Conservation (phyloP, 2,113 vertebrate genomes). For the Gnathonemus echidnorhynchus region DNA sequence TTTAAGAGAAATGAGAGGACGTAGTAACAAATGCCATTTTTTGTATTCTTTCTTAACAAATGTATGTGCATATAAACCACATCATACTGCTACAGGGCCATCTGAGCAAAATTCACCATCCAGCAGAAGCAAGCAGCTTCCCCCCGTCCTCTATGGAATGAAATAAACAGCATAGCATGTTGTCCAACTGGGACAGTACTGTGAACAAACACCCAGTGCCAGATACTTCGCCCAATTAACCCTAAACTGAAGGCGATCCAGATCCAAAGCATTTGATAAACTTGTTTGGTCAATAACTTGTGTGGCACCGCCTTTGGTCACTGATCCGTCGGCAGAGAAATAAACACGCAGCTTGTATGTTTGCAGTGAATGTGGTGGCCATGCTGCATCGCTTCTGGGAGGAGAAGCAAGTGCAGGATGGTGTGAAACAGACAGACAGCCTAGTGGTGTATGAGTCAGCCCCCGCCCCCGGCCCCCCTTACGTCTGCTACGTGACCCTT, state of each 20-base stretch:
- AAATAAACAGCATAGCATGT: not conserved
- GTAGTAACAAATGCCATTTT: not conserved
- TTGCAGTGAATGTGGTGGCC: constrained; percentile 77
- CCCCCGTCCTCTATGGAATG: not conserved
- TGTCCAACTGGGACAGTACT: not conserved
- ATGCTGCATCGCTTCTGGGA: constrained; percentile 86
- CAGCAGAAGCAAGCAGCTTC: not conserved
- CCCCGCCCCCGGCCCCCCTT: constrained; percentile 64
- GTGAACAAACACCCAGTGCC: not conserved
- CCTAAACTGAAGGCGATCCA: not conserved
- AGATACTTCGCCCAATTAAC: not conserved
- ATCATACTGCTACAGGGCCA: not conserved
- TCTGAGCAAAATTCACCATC: not conserved
- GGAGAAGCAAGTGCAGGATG: constrained; percentile 62
- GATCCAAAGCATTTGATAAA: not conserved
- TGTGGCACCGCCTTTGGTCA: not conserved
- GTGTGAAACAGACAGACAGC: constrained; percentile 53
- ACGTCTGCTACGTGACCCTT: constrained; percentile 77
- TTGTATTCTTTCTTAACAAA: not conserved
- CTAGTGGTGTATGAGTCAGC: constrained; percentile 72
- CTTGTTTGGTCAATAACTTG: not conserved
- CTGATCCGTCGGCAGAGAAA: not conserved
- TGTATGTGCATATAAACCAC: not conserved
- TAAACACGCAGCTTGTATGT: constrained; percentile 22
- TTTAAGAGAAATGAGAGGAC: not conserved